Conservation (phyloP, 2,797 vertebrate genomes). For the Monodelphis domestica region DNA sequence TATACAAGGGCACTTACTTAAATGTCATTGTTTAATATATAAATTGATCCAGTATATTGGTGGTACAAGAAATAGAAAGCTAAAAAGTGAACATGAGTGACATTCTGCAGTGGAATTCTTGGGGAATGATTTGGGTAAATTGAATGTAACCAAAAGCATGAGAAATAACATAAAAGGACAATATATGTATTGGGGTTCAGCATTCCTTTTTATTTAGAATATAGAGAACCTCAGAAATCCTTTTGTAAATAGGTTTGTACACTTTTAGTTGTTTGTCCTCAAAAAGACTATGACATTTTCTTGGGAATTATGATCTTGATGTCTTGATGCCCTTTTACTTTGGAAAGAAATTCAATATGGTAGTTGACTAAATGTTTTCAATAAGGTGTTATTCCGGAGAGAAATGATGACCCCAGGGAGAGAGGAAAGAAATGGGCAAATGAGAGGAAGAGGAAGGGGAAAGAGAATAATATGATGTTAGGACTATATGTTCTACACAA, state of each 20-base stretch:
- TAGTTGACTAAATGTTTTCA: slow-evolving; percentile 13
- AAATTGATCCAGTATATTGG: background rate
- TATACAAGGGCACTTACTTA: background rate
- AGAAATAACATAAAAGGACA: background rate
- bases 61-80: slow-evolving; percentile 6
- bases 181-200: background rate
- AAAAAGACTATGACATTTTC: slow-evolving; percentile 21
- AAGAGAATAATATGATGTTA: background rate
- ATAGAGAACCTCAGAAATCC: slow-evolving; percentile 1
- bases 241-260: slow-evolving; percentile 33
- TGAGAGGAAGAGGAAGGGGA: background rate
- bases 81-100: background rate
- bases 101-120: background rate
- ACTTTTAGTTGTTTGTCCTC: background rate
- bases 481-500: background rate
- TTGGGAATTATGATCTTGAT: slow-evolving; percentile 2
- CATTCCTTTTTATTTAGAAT: background rate
- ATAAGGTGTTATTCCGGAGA: background rate
- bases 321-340: background rate
- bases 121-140: background rate
- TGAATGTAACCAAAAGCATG: background rate
- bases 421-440: background rate
- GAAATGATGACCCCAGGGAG: background rate
- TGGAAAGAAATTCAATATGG: slow-evolving; percentile 6
- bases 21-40: background rate